Conservation (phyloP, 2,113 vertebrate genomes). For the Phaetusa simplex region DNA sequence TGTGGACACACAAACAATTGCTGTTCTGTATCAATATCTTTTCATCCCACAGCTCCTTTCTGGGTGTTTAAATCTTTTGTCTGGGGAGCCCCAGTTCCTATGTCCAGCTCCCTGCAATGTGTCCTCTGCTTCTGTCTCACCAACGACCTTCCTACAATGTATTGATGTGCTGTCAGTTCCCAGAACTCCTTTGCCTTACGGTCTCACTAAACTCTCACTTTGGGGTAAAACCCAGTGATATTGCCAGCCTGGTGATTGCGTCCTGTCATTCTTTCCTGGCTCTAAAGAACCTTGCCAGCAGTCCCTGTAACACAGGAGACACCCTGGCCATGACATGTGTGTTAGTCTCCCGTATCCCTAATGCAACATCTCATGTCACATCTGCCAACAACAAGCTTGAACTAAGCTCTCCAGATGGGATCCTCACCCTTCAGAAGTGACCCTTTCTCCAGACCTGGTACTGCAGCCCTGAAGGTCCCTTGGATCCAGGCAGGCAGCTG, state of each 20-base stretch:
- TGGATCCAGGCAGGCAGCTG: not conserved
- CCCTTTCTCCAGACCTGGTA: not conserved
- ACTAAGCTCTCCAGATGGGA: not conserved
- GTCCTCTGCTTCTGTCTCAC: not conserved
- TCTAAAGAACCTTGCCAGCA: not conserved
- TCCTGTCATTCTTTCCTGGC: not conserved
- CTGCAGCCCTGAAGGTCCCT: not conserved
- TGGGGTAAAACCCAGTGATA: not conserved
- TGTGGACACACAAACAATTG: not conserved
- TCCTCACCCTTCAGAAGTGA: not conserved
- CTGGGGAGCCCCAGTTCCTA: not conserved
- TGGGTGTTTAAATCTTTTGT: not conserved
- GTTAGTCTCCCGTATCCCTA: not conserved
- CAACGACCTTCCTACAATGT: not conserved
- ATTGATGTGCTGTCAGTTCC: not conserved
- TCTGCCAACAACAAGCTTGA: fast-evolving
- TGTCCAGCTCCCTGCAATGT: not conserved
- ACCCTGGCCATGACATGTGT: not conserved
- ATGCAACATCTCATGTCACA: not conserved
- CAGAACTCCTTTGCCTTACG: not conserved
- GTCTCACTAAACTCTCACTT: not conserved
- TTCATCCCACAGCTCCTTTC: not conserved
- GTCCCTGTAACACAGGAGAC: no score
- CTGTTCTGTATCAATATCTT: not conserved
- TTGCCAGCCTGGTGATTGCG: not conserved